Evolutionary conservation across 2,113 vertebrate species (phyloP).

Genomic region (Anhinga rufa): DNA sequence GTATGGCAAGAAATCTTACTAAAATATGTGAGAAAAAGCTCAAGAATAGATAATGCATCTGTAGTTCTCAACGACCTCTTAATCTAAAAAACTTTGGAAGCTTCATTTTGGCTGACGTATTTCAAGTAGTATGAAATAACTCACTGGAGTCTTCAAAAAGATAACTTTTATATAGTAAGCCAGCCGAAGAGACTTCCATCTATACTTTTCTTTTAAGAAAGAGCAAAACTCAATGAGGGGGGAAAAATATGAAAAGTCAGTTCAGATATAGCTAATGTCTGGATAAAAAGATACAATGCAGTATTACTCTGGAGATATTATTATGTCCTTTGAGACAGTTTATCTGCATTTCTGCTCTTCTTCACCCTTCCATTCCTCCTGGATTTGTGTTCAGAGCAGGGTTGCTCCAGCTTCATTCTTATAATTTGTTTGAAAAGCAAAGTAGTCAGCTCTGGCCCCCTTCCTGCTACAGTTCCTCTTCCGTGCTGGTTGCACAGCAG

Average conservation of each 20-base stretch:
- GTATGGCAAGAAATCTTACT: background rate
- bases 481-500: background rate
- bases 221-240: background rate
- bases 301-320: background rate
- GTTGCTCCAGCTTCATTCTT: background rate
- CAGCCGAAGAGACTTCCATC: background rate
- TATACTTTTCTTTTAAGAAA: background rate
- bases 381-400: background rate
- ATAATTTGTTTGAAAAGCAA: background rate
- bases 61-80: background rate
- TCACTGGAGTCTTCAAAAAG: background rate
- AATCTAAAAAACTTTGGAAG: background rate
- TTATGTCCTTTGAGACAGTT: background rate
- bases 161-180: background rate
- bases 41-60: background rate
- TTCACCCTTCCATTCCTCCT: background rate
- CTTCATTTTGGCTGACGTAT: background rate
- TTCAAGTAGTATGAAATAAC: background rate
- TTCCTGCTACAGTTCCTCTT: background rate
- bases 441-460: background rate
- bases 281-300: background rate
- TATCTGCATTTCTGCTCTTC: background rate
- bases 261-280: background rate
- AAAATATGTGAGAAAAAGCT: background rate
- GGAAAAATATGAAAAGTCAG: background rate